Evolutionary conservation across 92 coral and sea anemone species (phyloP).

Genomic region (Montipora capitata): DNA sequence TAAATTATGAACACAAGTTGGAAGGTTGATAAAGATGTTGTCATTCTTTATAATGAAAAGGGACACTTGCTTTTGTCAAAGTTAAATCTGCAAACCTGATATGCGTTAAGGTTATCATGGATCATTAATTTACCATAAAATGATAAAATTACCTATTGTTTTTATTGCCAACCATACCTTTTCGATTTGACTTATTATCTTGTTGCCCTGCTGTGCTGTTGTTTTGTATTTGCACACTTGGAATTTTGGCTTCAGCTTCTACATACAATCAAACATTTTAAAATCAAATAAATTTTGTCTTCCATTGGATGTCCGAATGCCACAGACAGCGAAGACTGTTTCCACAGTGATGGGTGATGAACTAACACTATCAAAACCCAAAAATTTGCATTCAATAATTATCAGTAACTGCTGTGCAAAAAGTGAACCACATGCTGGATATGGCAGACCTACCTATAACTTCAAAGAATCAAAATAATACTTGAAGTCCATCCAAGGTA

Average conservation of each 20-base stretch:
- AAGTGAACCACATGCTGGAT: background rate
- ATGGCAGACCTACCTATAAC: slow-evolving; percentile 1
- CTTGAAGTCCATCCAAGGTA: background rate
- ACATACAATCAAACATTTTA: background rate
- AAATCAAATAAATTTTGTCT: background rate
- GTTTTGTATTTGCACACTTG: background rate
- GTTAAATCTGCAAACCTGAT: background rate
- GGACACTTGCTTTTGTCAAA: background rate
- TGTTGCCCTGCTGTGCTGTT: background rate
- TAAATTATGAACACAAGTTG: background rate
- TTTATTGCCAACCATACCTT: background rate
- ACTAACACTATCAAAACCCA: background rate
- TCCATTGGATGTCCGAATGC: background rate
- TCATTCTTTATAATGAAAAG: background rate
- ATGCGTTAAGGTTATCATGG: background rate
- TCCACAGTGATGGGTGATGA: slow-evolving; percentile 2
- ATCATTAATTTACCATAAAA: background rate
- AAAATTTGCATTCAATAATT: background rate
- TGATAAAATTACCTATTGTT: background rate
- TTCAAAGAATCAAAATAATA: background rate
- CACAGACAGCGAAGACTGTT: background rate
- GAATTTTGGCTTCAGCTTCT: slow-evolving; percentile 10
- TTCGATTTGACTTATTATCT: background rate
- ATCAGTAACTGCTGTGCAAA: slow-evolving; percentile 7
- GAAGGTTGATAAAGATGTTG: background rate